These are phyloP conservation scores for Stigmatopora argus DNA, from an alignment of 2,113 vertebrate species.

Conservation along the genomic window DNA sequence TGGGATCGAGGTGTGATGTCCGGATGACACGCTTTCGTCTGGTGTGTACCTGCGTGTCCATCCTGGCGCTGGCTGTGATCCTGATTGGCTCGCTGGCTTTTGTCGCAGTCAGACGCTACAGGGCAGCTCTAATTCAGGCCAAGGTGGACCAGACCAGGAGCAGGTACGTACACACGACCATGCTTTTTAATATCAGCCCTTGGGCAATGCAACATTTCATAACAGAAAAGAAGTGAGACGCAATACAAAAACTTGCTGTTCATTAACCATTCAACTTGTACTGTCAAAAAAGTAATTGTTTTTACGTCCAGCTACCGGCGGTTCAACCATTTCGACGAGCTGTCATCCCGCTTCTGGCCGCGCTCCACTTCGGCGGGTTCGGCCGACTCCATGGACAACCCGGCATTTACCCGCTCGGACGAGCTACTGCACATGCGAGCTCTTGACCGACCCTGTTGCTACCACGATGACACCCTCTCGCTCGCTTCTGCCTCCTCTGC, in stretches of 20 bases:
- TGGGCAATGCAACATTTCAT: too few relatives aligned
- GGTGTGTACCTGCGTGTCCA: slow-evolving; percentile 67
- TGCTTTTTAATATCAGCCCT: background rate
- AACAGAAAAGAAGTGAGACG: too few relatives aligned
- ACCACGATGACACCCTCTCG: slow-evolving; percentile 71
- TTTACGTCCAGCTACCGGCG: slow-evolving; percentile 73
- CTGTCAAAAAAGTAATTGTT: background rate
- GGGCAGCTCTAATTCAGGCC: slow-evolving; percentile 76
- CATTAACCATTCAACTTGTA: too few relatives aligned
- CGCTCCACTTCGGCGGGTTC: slow-evolving; percentile 69
- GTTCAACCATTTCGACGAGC: slow-evolving; percentile 85
- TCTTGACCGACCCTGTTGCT: slow-evolving; percentile 73
- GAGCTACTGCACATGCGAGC: slow-evolving; percentile 79
- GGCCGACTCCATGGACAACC: slow-evolving; percentile 79
- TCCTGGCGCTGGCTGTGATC: slow-evolving; percentile 65
- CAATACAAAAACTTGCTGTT: too few relatives aligned
- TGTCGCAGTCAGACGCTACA: slow-evolving; percentile 72
- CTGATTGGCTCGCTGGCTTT: slow-evolving; percentile 64
- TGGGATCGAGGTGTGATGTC: slow-evolving; percentile 79
- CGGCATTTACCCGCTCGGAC: slow-evolving; percentile 78
- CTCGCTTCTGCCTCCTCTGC: slow-evolving; percentile 56
- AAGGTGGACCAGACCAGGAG: slow-evolving; percentile 82
- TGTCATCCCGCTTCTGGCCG: slow-evolving; percentile 80
- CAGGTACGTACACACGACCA: slow-evolving; percentile 79
- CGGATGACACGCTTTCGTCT: slow-evolving; percentile 75